These are phyloP conservation scores for Taphrorychus bicolor DNA, from an alignment of 2,888 invertebrate genomes.

Conservation along the genomic window DNA sequence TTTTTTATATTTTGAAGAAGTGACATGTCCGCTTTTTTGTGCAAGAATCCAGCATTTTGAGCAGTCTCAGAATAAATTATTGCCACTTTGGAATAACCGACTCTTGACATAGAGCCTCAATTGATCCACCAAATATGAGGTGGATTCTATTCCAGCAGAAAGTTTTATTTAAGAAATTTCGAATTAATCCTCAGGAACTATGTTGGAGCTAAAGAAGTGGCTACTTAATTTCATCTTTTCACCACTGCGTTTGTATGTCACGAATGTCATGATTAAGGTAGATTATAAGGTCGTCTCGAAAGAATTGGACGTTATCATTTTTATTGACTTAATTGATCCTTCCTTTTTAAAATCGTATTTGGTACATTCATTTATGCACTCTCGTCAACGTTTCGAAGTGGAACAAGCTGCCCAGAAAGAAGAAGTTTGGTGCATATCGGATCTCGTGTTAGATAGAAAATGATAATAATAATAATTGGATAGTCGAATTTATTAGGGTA, in stretches of 20 bases:
- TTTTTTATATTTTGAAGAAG: too few relatives aligned
- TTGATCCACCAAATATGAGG: too few relatives aligned
- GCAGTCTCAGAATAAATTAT: too few relatives aligned
- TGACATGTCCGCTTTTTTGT: too few relatives aligned
- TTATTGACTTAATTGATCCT: conserved; percentile 42
- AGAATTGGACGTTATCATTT: conserved; percentile 42
- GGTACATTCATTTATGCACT: background rate
- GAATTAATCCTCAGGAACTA: too few relatives aligned
- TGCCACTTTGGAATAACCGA: too few relatives aligned
- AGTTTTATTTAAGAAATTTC: too few relatives aligned
- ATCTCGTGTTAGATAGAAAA: background rate
- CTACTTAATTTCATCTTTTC: background rate
- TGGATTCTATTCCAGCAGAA: too few relatives aligned
- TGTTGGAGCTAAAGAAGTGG: background rate
- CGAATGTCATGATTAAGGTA: conserved; percentile 9
- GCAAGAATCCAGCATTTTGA: too few relatives aligned
- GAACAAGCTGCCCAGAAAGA: background rate
- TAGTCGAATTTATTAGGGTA: conserved; percentile 33
- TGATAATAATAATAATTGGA: conserved; percentile 24
- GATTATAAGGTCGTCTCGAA: conserved; percentile 13
- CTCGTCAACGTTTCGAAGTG: background rate
- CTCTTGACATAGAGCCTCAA: too few relatives aligned
- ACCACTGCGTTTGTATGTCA: background rate
- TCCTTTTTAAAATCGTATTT: conserved; percentile 25
- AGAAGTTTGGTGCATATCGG: background rate